phyloP scores from a whole-genome alignment of 2,797 vertebrate species.

The Pipistrellus nathusii region DNA sequence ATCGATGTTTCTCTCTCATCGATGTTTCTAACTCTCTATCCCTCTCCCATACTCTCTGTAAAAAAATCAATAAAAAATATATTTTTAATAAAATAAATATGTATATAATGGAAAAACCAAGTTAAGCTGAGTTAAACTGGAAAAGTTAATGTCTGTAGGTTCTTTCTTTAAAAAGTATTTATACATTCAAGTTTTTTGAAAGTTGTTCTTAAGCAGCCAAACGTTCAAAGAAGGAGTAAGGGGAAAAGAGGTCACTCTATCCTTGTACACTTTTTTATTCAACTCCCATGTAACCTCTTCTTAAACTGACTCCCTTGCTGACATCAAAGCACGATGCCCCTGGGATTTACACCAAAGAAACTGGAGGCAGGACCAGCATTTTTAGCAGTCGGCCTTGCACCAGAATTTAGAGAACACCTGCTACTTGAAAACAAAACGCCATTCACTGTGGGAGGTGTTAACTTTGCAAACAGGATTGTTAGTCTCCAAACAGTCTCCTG shows the following conservation, averaged over 20 bases:
- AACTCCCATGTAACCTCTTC: background rate
- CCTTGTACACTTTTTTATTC: conserved; percentile 2
- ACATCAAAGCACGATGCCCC: conserved; percentile 60
- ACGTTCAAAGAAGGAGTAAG: background rate
- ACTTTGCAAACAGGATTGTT: conserved; percentile 28
- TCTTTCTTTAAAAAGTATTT: conserved; percentile 18
- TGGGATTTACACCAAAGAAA: conserved; percentile 14
- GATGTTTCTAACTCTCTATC: too few species aligned
- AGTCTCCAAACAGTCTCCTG: conserved; percentile 29
- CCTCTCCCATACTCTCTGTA: too few species aligned
- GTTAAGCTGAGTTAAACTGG: background rate
- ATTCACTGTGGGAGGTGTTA: conserved; percentile 28
- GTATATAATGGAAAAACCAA: background rate
- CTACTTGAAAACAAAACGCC: conserved; percentile 66
- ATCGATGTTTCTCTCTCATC: too few species aligned
- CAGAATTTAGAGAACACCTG: conserved; percentile 39
- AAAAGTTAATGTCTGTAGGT: background rate
- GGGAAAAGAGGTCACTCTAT: background rate
- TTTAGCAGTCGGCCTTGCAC: background rate
- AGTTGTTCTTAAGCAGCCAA: background rate
- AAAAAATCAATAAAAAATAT: too few species aligned
- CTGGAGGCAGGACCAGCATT: background rate
- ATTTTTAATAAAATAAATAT: background rate
- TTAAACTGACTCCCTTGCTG: conserved; percentile 49
- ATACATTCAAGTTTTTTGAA: background rate